Conservation (phyloP, 2,888 invertebrate species). For the Disparrhopalites patrizii region DNA sequence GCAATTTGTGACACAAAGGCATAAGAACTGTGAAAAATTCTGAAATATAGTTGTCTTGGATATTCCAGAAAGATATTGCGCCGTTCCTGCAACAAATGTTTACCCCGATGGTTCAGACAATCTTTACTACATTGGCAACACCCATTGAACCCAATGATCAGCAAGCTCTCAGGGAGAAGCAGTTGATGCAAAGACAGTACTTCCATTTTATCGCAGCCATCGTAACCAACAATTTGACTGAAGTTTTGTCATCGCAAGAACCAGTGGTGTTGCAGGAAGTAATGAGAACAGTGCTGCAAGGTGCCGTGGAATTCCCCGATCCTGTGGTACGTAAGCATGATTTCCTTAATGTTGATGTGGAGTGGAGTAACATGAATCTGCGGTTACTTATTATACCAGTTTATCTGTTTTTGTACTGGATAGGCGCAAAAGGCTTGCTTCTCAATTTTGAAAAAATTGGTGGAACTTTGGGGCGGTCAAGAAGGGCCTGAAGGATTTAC, state of each 20-base stretch:
- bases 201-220: constrained; percentile 55
- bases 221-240: constrained; percentile 54
- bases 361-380: background rate
- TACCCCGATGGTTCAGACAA: constrained; percentile 55
- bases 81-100: constrained; percentile 56
- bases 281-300: constrained; percentile 55
- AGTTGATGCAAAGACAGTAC: constrained; percentile 55
- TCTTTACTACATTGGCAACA: constrained; percentile 53
- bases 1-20: background rate
- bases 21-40: constrained; percentile 30
- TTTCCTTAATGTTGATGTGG: background rate
- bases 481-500: constrained; percentile 54
- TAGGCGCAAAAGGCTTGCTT: constrained; percentile 56
- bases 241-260: constrained; percentile 52
- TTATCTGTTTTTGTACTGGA: constrained; percentile 30
- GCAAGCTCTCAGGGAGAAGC: constrained; percentile 54
- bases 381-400: background rate
- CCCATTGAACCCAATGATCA: constrained; percentile 55
- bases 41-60: constrained; percentile 49
- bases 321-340: constrained; percentile 52
- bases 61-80: constrained; percentile 54
- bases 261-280: constrained; percentile 51
- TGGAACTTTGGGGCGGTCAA: constrained; percentile 55
- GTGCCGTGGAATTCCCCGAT: constrained; percentile 56
- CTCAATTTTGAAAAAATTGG: constrained; percentile 54